phyloP scores from a whole-genome alignment of 2,888 invertebrate species.

The Nephrocerus scutellatus region DNA sequence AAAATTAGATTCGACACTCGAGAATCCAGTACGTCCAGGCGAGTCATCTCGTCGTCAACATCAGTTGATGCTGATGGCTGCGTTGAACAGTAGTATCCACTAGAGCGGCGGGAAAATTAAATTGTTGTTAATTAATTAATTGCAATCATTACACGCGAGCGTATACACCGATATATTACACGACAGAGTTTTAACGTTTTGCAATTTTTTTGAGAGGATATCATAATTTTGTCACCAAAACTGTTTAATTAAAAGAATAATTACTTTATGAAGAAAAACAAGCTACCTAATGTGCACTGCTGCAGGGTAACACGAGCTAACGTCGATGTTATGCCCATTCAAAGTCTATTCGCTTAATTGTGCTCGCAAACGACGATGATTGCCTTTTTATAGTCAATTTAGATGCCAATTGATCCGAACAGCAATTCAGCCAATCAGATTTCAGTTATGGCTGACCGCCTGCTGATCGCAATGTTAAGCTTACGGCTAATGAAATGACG shows the following conservation, averaged over 20 bases:
- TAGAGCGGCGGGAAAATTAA: constrained; percentile 21
- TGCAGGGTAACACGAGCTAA: constrained; percentile 18
- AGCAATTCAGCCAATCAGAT: constrained; percentile 39
- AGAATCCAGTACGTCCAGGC: too few relatives aligned
- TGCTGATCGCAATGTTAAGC: too few relatives aligned
- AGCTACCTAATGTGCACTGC: not conserved
- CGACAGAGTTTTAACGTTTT: constrained; percentile 21
- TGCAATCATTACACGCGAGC: constrained; percentile 27
- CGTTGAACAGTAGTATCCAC: constrained; percentile 14
- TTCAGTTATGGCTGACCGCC: constrained; percentile 38
- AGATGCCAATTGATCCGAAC: constrained; percentile 33
- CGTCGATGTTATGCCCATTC: constrained; percentile 30
- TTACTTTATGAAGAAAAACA: constrained; percentile 9
- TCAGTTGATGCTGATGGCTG: not conserved
- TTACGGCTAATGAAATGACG: too few relatives aligned
- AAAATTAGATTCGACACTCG: constrained; percentile 23
- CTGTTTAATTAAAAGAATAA: constrained; percentile 20
- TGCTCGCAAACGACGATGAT: constrained; percentile 50
- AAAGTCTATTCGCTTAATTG: constrained; percentile 47
- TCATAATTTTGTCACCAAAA: constrained; percentile 19
- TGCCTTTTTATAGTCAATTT: constrained; percentile 58
- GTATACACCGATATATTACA: constrained; percentile 20
- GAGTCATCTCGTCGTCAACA: not conserved
- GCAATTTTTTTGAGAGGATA: constrained; percentile 14
- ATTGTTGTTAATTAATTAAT: constrained; percentile 43